A percentile compares a stretch with the other conserved stretches of the same genome.
Evolutionary conservation across 1,140 invertebrate genomes (phyloP).

Genomic region (Dermatophagoides farinae): DNA sequence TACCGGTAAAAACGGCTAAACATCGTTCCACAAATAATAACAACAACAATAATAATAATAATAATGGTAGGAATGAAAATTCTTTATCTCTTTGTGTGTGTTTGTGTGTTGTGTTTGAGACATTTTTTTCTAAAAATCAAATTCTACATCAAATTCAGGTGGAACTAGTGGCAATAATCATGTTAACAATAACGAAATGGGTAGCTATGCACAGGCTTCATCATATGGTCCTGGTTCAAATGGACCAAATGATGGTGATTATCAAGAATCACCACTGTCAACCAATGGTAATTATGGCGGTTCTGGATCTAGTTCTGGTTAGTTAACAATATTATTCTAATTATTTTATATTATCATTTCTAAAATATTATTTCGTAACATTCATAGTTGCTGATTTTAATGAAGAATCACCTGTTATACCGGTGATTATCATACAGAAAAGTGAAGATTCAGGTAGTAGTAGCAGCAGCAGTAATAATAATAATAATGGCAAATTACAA

Average conservation of each 20-base stretch:
- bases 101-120: too few species aligned
- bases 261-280: not conserved
- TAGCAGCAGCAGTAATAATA: not conserved
- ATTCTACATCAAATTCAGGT: too few species aligned
- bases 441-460: conserved; percentile 4
- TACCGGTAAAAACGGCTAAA: not conserved
- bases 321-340: not conserved
- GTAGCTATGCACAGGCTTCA: not conserved
- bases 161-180: not conserved
- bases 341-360: not conserved
- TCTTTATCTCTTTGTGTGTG: not conserved
- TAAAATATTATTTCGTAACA: not conserved
- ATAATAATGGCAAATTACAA: not conserved
- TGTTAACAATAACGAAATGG: not conserved
- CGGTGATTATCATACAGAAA: conserved; percentile 13
- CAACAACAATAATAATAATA: not conserved
- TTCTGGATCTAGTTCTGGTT: not conserved
- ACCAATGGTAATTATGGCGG: not conserved
- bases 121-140: too few species aligned
- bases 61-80: not conserved
- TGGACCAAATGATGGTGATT: not conserved
- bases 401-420: conserved; percentile 11
- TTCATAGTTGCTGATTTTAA: not conserved
- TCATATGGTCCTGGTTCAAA: not conserved
- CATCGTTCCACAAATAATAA: not conserved